Evolutionary conservation across 1,140 invertebrate genomes (phyloP).

Genomic region (Pteromalus puparum): DNA sequence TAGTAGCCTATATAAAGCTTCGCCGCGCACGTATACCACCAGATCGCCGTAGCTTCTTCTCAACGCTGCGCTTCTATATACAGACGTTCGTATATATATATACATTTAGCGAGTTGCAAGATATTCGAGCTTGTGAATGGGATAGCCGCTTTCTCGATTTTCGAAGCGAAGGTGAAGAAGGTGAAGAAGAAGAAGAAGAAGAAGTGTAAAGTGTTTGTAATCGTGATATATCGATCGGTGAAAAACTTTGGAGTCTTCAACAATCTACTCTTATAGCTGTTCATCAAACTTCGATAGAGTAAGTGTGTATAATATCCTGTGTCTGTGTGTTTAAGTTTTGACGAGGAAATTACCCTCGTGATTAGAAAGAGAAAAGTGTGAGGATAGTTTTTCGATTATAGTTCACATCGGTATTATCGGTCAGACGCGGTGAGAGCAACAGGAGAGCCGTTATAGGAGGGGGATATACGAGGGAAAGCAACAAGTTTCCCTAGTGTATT

Average conservation of each 20-base stretch:
- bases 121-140: background rate
- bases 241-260: background rate
- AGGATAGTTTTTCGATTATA: background rate
- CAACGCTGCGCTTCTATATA: background rate
- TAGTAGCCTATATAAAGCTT: slow-evolving; percentile 48
- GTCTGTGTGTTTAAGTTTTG: background rate
- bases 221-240: slow-evolving; percentile 35
- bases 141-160: background rate
- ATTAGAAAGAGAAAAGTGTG: background rate
- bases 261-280: background rate
- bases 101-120: background rate
- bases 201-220: slow-evolving; percentile 7
- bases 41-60: slow-evolving; percentile 3
- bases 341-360: background rate
- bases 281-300: background rate
- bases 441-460: background rate
- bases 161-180: background rate
- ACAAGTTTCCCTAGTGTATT: slow-evolving; percentile 35
- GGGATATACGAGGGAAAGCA: background rate
- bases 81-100: background rate
- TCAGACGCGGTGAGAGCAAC: slow-evolving; percentile 20
- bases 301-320: no score
- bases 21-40: background rate
- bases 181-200: background rate
- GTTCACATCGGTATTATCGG: slow-evolving; percentile 5